Conservation (phyloP, 2,113 vertebrate genomes). For the Symphodus melops region DNA sequence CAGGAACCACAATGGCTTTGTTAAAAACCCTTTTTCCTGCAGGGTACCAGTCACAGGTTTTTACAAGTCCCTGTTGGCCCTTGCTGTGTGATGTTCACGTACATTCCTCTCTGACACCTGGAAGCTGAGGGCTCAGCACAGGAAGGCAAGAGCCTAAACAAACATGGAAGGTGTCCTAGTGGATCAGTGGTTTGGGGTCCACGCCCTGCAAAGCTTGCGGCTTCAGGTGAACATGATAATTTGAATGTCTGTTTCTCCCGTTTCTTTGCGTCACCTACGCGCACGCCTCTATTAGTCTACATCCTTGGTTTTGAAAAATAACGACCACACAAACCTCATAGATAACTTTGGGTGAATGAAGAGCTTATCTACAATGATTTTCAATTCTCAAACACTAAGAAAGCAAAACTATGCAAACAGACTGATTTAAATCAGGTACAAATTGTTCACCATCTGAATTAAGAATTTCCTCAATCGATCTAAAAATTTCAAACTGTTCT, state of each 20-base stretch:
- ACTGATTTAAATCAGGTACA: no score
- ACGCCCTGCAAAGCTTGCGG: conserved; percentile 21
- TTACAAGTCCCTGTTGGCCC: conserved; percentile 60
- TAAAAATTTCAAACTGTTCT: no score
- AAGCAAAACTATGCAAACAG: no score
- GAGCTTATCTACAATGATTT: no score
- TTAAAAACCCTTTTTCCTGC: conserved; percentile 15
- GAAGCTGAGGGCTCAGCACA: conserved; percentile 68
- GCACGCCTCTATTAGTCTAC: no score
- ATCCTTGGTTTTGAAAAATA: no score
- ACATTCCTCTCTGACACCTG: conserved; percentile 77
- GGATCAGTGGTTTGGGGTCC: conserved; percentile 29
- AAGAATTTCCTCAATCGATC: no score
- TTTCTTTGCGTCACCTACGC: background rate
- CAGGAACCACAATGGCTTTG: conserved; percentile 13
- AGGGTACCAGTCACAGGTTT: conserved; percentile 46
- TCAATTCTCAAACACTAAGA: no score
- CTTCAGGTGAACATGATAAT: background rate
- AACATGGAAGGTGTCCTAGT: conserved; percentile 50
- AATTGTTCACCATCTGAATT: no score
- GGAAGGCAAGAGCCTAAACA: conserved; percentile 62
- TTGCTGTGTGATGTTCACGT: conserved; percentile 40
- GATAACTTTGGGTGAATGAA: background rate
- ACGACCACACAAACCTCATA: background rate
- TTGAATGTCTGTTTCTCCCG: background rate